Evolutionary conservation across 1,140 invertebrate species (phyloP).

Genomic region (Paraescarpia echinospica): DNA sequence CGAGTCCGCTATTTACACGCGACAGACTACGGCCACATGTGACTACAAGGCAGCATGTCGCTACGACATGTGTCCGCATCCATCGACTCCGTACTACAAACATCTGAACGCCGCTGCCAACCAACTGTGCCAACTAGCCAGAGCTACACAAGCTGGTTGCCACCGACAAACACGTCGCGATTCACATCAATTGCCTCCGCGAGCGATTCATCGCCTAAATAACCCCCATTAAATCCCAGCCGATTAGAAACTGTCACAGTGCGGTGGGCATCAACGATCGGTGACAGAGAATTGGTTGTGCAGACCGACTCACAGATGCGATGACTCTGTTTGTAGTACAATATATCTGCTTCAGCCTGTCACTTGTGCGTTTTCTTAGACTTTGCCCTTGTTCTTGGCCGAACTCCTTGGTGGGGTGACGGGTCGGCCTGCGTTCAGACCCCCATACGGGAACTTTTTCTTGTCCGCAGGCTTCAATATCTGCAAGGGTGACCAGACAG

Average conservation of each 20-base stretch:
- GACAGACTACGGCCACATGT: not conserved
- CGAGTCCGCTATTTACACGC: not conserved
- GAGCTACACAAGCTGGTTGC: not conserved
- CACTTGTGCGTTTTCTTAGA: conserved; percentile 21
- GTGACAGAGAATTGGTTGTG: not conserved
- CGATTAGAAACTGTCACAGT: not conserved
- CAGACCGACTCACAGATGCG: not conserved
- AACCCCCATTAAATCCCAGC: conserved; percentile 3
- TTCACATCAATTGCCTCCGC: not conserved
- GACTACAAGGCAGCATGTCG: not conserved
- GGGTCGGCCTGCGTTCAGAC: conserved; percentile 65
- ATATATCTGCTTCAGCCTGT: not conserved
- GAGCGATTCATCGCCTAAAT: not conserved
- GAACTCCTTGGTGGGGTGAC: conserved; percentile 71
- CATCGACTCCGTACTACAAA: not conserved
- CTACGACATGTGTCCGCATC: not conserved
- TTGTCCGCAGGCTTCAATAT: conserved; percentile 98
- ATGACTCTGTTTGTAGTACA: not conserved
- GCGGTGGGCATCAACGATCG: not conserved
- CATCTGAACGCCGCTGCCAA: not conserved
- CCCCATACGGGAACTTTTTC: conserved; percentile 95
- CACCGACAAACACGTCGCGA: not conserved
- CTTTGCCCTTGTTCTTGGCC: conserved; percentile 30
- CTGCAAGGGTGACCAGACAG: conserved; percentile 63
- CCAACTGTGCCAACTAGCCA: not conserved